Conservation (phyloP, 2,797 vertebrate species). For the Anas georgica region DNA sequence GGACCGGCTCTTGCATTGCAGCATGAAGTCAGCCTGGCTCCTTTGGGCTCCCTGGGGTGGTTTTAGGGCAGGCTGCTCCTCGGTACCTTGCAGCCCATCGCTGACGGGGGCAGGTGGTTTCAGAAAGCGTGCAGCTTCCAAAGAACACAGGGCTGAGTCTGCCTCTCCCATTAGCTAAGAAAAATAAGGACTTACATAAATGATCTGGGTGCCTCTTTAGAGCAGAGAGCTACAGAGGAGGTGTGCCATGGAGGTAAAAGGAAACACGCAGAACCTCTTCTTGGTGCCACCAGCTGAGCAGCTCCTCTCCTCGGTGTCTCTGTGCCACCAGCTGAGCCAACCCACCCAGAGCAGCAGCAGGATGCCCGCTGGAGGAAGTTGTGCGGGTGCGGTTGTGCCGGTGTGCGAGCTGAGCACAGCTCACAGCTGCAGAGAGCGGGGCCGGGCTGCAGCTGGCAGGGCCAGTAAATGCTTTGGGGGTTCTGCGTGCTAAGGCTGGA, state of each 20-base stretch:
- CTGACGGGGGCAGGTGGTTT: rapidly evolving
- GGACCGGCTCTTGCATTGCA: not conserved
- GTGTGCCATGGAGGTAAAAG: not conserved
- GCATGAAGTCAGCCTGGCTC: not conserved
- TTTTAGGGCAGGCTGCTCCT: not conserved
- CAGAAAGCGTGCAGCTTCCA: not conserved
- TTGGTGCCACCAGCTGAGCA: rapidly evolving
- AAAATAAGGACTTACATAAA: rapidly evolving
- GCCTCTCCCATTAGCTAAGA: not conserved
- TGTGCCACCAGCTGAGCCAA: rapidly evolving
- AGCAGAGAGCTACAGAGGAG: not conserved
- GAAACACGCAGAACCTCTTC: not conserved
- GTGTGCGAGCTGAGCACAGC: not conserved
- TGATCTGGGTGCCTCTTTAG: not conserved
- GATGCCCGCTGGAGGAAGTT: rapidly evolving
- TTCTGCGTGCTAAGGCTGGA: rapidly evolving
- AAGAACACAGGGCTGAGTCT: not conserved
- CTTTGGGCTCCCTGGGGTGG: not conserved
- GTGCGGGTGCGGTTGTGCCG: rapidly evolving
- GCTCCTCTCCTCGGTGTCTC: too few relatives aligned
- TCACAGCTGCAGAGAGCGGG: not conserved
- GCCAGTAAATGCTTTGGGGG: not conserved
- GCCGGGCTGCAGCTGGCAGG: rapidly evolving
- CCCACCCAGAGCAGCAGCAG: rapidly evolving
- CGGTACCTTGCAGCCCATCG: not conserved